Evolutionary conservation across 1,140 invertebrate species (phyloP).

Genomic region (Neoseiulus cucumeris): DNA sequence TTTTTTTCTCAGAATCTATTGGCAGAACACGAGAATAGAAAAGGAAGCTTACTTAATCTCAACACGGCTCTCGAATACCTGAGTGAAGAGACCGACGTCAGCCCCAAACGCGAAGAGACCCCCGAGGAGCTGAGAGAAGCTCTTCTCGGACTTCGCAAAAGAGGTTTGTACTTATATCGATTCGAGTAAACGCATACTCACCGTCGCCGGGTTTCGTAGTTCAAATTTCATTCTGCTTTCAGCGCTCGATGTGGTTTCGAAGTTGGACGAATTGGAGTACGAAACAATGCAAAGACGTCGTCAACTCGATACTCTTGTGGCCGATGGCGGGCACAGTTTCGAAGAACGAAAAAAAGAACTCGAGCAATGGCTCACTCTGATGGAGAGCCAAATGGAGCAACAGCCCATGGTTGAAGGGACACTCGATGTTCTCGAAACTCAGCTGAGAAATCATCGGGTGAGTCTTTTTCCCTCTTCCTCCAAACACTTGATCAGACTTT

Average conservation of each 20-base stretch:
- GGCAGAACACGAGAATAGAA: neutral
- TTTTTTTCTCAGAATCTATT: neutral
- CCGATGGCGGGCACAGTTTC: slow-evolving; percentile 56
- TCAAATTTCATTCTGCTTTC: slow-evolving; percentile 22
- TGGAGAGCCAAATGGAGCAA: slow-evolving; percentile 56
- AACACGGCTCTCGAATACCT: slow-evolving; percentile 1
- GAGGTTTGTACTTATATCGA: neutral
- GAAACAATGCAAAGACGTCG: slow-evolving; percentile 54
- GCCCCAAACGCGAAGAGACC: neutral
- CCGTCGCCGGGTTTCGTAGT: too few species aligned
- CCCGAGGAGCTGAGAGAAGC: neutral
- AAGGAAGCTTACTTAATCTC: neutral
- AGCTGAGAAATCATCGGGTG: slow-evolving; percentile 76
- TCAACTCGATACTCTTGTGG: slow-evolving; percentile 64
- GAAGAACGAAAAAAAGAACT: slow-evolving; percentile 65
- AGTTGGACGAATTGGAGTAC: slow-evolving; percentile 37
- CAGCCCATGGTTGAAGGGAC: slow-evolving; percentile 64
- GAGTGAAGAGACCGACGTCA: neutral
- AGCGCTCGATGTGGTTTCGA: slow-evolving; percentile 36
- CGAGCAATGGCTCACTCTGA: slow-evolving; percentile 62
- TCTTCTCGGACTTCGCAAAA: slow-evolving; percentile 4
- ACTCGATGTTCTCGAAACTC: slow-evolving; percentile 65
- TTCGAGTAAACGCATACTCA: too few species aligned
- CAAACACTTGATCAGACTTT: too few species aligned
- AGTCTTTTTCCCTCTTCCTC: slow-evolving; percentile 5